Conservation (phyloP, 92 coral and sea anemone species). For the Diadumene lineata region DNA sequence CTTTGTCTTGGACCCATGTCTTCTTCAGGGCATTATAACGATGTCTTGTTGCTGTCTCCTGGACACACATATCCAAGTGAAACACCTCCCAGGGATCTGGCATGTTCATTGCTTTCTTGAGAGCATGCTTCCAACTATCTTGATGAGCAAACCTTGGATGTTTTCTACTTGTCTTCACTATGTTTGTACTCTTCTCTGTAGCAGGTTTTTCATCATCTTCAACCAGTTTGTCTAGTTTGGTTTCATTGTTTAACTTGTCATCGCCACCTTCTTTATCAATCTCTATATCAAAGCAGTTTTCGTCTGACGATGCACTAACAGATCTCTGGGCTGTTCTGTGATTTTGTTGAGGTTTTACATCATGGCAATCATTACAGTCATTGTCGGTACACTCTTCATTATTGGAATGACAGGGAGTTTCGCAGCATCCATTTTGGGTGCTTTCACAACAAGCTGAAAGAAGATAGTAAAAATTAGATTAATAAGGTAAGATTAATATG, state of each 20-base stretch:
- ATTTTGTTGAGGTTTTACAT: not conserved
- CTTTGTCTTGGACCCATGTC: slow-evolving; percentile 93
- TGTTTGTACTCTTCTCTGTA: not conserved
- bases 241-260: not conserved
- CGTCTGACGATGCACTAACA: slow-evolving; percentile 37
- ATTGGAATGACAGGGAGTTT: not conserved
- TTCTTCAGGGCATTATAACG: slow-evolving; percentile 92
- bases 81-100: slow-evolving; percentile 98
- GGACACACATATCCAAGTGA: slow-evolving; percentile 88
- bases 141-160: slow-evolving; percentile 58
- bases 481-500: not conserved
- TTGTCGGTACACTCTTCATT: not conserved
- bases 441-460: slow-evolving; percentile 5
- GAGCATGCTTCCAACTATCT: slow-evolving; percentile 87
- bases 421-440: slow-evolving; percentile 2
- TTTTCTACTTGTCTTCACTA: slow-evolving; percentile 13
- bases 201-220: slow-evolving; percentile 19
- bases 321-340: slow-evolving; percentile 5
- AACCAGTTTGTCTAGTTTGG: not conserved
- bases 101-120: slow-evolving; percentile 64
- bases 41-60: slow-evolving; percentile 84
- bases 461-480: not conserved
- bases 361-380: not conserved
- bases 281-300: slow-evolving; percentile 31
- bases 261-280: slow-evolving; percentile 23